Evolutionary conservation across 2,797 vertebrate species (phyloP), one percentile per base, ranked within the genome.

Genomic region (Falco concolor): DNA sequence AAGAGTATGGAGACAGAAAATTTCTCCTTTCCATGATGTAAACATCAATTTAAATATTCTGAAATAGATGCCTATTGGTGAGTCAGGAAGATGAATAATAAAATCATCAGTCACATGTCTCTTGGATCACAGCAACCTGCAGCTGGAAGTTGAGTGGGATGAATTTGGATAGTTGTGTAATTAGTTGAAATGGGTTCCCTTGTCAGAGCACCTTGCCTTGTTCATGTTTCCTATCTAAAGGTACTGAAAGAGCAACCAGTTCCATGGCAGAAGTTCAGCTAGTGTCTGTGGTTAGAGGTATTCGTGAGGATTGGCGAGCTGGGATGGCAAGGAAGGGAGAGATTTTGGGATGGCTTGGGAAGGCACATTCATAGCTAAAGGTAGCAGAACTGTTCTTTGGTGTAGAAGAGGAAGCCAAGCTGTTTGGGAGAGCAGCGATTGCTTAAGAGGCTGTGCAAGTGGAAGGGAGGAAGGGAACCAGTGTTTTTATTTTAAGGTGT

Each of bases 361-460:
- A 82, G 19, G 22, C 2, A 4, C 0, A 0, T 75, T 95, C 10
- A 20, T 5, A 6, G n/a, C 56, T 84, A 24, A 75, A 60, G 32
- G 38, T 63, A 30, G 8, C 20, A 54, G 36, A 88, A 36, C 16
- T 0, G 0, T 73, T 69, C 8, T 57, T 89, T 3, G 6, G 13
- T 11, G 27, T 53, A 47, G 27, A 70, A 63, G 24, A 69, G 53
- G 36, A 81, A 44, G 40, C 61, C 25, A 80, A 21, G 34, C 28
- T 72, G 6, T 57, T 15, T 61, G 21, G 40, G 36, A 61, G 25
- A 79, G 13, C 38, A 89, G 40, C 25, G 87, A 6, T 38, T 80
- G 22, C 84, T 75, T 59, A 27, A 45, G 38, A 82, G 75, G 7
- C 18, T 79, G 38, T 78, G 54, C 27, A 72, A 70, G 67, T 56